Evolutionary conservation across 1,140 invertebrate genomes (phyloP).

Genomic region (Popillia japonica): DNA sequence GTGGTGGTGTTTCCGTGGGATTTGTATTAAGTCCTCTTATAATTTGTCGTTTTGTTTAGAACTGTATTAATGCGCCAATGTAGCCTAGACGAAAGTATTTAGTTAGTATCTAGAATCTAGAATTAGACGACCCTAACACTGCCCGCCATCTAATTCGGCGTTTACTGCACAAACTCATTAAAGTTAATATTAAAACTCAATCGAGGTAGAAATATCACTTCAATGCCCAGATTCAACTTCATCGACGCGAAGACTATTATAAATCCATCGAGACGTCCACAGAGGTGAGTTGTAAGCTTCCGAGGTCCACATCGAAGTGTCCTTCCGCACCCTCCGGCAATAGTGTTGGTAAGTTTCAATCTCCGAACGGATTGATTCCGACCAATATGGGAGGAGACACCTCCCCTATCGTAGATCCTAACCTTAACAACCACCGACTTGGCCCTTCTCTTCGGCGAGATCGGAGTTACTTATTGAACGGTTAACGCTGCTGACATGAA

Average conservation of each 20-base stretch:
- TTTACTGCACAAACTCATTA: too few species aligned
- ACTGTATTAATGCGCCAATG: too few species aligned
- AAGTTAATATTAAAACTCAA: too few species aligned
- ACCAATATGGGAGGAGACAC: background rate
- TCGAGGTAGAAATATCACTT: background rate
- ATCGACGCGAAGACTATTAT: background rate
- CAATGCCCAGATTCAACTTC: background rate
- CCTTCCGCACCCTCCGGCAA: background rate
- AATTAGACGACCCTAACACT: too few species aligned
- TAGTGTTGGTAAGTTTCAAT: background rate
- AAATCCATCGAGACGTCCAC: background rate
- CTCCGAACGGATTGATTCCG: background rate
- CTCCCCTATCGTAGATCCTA: background rate
- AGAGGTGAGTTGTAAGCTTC: background rate
- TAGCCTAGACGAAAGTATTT: too few species aligned
- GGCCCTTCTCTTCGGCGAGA: background rate
- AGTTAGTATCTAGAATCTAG: too few species aligned
- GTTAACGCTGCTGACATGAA: conserved; percentile 9
- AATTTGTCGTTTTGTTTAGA: too few species aligned
- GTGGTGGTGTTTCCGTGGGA: too few species aligned
- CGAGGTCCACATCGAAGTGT: background rate
- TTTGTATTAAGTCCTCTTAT: too few species aligned
- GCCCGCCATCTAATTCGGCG: too few species aligned
- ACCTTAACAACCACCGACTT: background rate
- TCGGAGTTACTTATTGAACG: conserved; percentile 10